Evolutionary conservation across 2,113 vertebrate species (phyloP), one percentile per base, ranked within the genome.

Genomic region (Eleginops maclovinus): DNA sequence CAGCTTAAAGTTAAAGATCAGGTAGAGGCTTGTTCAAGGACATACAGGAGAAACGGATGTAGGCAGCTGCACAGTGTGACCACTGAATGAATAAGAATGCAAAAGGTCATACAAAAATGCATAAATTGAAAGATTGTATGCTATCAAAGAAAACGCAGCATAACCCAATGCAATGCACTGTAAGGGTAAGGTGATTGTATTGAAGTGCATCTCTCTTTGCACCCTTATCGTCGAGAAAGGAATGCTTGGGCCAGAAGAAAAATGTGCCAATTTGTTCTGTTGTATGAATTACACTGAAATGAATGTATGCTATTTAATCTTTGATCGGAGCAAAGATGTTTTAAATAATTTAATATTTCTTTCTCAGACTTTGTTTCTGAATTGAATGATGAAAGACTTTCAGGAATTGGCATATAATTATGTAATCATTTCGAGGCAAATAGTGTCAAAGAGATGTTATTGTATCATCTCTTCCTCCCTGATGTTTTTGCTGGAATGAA

Each of bases 21-120:
- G 51, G 60, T 66, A 58, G 50, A 44, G 36, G 22, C 47, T 22
- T 49, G 3, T 55, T 81, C 41, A 72, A 71, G 74, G 67, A 69
- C 63, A 70, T 9, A 66, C 64, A 49, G 49, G 11, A 69, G 58
- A 72, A 43, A 9, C 11, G 59, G 53, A 4, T 79, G 47, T 61
- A 44, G 49, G 74, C 46, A 14, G 36, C 26, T 62, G 55, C 21
- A 75, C 41, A 70, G 55, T 64, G 46, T 61, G 36, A 47, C 74
- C n/a, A 28, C 46, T 46, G 14, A 31, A 47, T 46, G 19, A 49
- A 46, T 36, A 36, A 36, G 31, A 36, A 36, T 8, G 31, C 31
- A 36, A 36, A 36, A 36, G 31, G 31, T 36, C 31, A 36, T 36
- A 36, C 31, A 14, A 53, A 41, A 10, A 36, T 28, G 17, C 9